These are phyloP conservation scores for Latrodectus geometricus DNA, from an alignment of 1,140 invertebrate species.

Conservation along the genomic window DNA sequence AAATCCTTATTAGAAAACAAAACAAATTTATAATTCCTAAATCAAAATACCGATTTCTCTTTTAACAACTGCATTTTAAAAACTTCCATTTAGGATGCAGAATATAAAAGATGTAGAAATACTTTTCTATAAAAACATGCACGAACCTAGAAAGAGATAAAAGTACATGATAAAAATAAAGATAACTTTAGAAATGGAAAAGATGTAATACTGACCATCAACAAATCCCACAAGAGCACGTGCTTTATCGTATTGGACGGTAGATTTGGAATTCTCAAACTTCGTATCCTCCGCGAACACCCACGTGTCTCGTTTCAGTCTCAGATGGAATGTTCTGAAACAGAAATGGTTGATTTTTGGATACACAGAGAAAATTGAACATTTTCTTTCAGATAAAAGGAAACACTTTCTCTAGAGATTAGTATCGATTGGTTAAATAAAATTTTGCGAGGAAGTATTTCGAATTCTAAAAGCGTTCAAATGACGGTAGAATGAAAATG, in stretches of 20 bases:
- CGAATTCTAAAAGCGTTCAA: too few relatives aligned
- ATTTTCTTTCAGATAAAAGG: not conserved
- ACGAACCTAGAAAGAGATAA: not conserved
- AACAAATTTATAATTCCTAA: too few relatives aligned
- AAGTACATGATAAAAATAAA: not conserved
- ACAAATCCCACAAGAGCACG: constrained; percentile 81
- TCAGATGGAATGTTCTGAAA: constrained; percentile 81
- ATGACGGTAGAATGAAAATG: too few relatives aligned
- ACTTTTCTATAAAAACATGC: too few relatives aligned
- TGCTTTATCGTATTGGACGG: constrained; percentile 79
- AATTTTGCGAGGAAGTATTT: too few relatives aligned
- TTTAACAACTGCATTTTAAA: too few relatives aligned
- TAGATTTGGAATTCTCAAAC: constrained; percentile 79
- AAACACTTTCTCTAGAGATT: too few relatives aligned
- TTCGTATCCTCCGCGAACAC: constrained; percentile 83
- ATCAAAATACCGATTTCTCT: too few relatives aligned
- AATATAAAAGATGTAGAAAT: too few relatives aligned
- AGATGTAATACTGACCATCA: constrained; percentile 55
- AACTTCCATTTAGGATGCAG: too few relatives aligned
- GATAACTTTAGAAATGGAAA: not conserved
- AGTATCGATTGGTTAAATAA: too few relatives aligned
- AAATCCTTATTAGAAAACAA: too few relatives aligned
- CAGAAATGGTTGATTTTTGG: not conserved
- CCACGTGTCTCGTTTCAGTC: constrained; percentile 78
- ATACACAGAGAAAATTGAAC: not conserved